Evolutionary conservation across 2,113 vertebrate species (phyloP), one percentile per base, ranked within the genome.

Genomic region (Emydura subglobosa): DNA sequence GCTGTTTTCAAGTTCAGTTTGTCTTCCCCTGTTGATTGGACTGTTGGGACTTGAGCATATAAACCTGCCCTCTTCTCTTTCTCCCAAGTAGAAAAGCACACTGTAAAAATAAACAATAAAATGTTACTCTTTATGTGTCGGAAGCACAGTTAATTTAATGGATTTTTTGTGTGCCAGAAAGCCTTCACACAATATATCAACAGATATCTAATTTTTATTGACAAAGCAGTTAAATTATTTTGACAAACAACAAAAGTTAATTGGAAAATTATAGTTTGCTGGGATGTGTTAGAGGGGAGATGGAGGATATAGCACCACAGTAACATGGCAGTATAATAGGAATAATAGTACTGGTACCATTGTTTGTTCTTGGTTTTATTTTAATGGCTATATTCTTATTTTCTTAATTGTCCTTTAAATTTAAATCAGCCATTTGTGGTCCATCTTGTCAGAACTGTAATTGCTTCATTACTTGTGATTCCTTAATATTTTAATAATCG

Each of bases 391-490:
- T 82, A 53, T 83, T 94, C 93, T 86, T 79, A 44, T 68, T 39
- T 16, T 10, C 79, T 84, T 83, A 79, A 81, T 91, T 94, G 57
- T 16, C 65, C 39, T 81, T 86, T 96, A 82, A 84, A 92, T 8
- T 39, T 51, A 89, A 47, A 42, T 2, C 2, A 72, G 79, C 89
- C 68, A 25, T 91, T 95, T 76, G 42, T 44, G 29, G 29, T 89
- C 59, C 94, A 55, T 10, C 88, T 90, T 97, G 47, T 88, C 79
- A 83, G 85, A 86, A 82, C 83, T 91, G 31, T 87, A 96, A 39
- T 11, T 86, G 44, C 49, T 92, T 93, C 78, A 57, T 94, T n/a
- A 6, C 82, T 91, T 92, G 89, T 42, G 78, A 83, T 96, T 95
- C 55, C 3, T 79, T 5, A 94, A 93, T 85, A 68, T 54, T 92